phyloP scores from a whole-genome alignment of 2,888 invertebrate genomes.

The Tetropium fuscum region DNA sequence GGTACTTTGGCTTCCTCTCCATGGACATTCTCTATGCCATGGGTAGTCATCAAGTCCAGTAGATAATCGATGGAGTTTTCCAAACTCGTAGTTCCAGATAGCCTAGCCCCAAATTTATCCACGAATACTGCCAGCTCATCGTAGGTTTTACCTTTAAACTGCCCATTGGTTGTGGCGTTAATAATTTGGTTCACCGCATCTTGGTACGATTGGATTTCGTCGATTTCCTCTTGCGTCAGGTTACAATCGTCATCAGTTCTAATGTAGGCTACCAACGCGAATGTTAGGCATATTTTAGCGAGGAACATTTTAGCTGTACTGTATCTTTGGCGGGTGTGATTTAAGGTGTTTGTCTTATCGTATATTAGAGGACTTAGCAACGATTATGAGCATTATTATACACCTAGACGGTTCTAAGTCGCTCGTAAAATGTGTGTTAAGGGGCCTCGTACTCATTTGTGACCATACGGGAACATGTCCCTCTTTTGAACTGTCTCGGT shows the following conservation, averaged over 20 bases:
- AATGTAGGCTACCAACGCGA: slow-evolving; percentile 30
- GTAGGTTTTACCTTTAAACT: slow-evolving; percentile 55
- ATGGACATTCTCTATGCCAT: slow-evolving; percentile 74
- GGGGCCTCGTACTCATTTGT: too few species aligned
- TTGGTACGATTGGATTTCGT: slow-evolving; percentile 70
- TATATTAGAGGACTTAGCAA: too few species aligned
- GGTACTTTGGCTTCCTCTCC: slow-evolving; percentile 75
- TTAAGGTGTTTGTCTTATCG: too few species aligned
- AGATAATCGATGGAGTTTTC: slow-evolving; percentile 71
- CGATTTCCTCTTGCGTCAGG: slow-evolving; percentile 66
- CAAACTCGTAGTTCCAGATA: slow-evolving; percentile 68
- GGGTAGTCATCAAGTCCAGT: slow-evolving; percentile 63
- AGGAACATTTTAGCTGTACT: too few species aligned
- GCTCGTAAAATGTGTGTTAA: too few species aligned
- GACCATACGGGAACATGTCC: too few species aligned
- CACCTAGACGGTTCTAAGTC: too few species aligned
- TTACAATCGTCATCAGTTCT: slow-evolving; percentile 57
- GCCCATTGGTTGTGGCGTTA: slow-evolving; percentile 51
- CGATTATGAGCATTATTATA: too few species aligned
- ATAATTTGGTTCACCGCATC: slow-evolving; percentile 56
- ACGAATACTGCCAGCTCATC: slow-evolving; percentile 65
- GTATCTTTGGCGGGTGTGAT: too few species aligned
- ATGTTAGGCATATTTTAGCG: too few species aligned
- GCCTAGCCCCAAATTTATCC: slow-evolving; percentile 68
- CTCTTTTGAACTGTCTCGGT: too few species aligned